These are phyloP conservation scores for Pitta sordida DNA, from an alignment of 2,113 vertebrate species.

Conservation along the genomic window DNA sequence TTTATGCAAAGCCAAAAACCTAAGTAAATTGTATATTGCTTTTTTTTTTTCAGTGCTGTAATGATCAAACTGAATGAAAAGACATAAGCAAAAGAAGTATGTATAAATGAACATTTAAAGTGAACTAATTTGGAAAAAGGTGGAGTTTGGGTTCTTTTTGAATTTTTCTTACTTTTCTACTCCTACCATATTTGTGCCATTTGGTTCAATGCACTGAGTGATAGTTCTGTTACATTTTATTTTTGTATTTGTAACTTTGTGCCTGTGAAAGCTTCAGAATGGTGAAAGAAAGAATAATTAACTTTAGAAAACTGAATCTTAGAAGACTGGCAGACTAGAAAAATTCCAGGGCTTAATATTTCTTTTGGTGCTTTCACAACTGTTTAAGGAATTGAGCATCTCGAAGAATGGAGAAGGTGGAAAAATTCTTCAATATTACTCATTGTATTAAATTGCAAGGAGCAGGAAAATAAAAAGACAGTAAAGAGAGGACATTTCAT, in stretches of 20 bases:
- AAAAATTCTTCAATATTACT: not conserved
- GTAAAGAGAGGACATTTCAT: not conserved
- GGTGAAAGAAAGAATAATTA: not conserved
- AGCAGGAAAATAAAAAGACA: not conserved
- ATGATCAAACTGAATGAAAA: not conserved
- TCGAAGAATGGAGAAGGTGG: not conserved
- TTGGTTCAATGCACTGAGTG: not conserved
- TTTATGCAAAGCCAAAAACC: not conserved
- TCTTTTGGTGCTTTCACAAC: not conserved
- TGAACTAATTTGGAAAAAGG: not conserved
- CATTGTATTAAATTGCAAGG: not conserved
- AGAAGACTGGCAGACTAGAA: not conserved
- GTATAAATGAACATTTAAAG: not conserved
- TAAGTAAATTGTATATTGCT: not conserved
- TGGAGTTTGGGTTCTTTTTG: not conserved
- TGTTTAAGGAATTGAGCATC: not conserved
- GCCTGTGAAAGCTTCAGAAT: not conserved
- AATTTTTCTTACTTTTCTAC: not conserved
- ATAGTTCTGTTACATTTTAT: not conserved
- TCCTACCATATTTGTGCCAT: not conserved
- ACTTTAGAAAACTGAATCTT: not conserved
- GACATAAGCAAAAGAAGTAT: not conserved
- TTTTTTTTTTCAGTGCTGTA: not conserved
- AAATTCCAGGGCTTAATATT: not conserved
- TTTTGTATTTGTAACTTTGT: not conserved